phyloP scores from a whole-genome alignment of 2,888 invertebrate genomes.

The Erynnis tages region DNA sequence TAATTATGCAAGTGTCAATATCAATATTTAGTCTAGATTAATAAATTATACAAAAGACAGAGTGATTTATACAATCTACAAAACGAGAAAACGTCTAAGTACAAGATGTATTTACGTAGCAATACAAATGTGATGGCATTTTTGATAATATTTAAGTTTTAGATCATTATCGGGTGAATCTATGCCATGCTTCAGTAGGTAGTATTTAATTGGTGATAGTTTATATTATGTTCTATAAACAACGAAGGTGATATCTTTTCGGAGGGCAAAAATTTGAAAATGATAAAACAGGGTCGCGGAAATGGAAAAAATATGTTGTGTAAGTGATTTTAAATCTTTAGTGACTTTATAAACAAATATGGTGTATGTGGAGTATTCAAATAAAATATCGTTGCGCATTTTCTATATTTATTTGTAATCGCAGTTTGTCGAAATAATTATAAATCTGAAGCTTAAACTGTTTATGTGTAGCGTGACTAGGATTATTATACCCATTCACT shows the following conservation, averaged over 20 bases:
- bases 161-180: not conserved
- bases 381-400: constrained; percentile 12
- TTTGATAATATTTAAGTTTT: constrained; percentile 4
- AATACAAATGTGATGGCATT: constrained; percentile 10
- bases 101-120: not conserved
- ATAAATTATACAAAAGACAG: no score
- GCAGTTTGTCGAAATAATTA: constrained; percentile 7
- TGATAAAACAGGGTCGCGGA: no score
- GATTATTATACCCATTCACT: no score
- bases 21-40: no score
- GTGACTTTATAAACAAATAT: not conserved
- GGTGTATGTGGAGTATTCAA: not conserved
- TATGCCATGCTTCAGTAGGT: constrained; percentile 15
- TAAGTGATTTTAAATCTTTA: no score
- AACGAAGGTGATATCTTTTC: constrained; percentile 13
- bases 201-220: constrained; percentile 20
- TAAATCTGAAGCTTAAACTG: constrained; percentile 7
- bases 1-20: no score
- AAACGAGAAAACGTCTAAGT: not conserved
- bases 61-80: no score
- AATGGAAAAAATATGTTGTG: no score
- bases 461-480: not conserved
- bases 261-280: no score
- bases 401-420: constrained; percentile 6
- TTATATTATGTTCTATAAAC: not conserved